These are phyloP conservation scores for Loriculus beryllinus DNA, from an alignment of 2,797 vertebrate species.

Conservation along the genomic window DNA sequence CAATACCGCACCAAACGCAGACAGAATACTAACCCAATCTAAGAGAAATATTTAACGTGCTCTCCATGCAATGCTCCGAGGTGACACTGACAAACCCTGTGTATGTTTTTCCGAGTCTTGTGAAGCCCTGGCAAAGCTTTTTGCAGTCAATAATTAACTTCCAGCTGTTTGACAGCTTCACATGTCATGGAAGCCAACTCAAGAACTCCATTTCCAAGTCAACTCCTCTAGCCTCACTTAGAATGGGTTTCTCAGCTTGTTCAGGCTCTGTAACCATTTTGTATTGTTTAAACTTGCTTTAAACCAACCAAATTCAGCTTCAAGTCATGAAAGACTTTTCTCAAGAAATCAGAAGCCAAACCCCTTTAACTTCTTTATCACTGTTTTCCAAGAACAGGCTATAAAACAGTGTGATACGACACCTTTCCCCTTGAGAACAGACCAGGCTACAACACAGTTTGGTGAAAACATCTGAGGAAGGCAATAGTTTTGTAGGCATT, in stretches of 20 bases:
- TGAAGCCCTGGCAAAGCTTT: not conserved
- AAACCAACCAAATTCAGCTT: not conserved
- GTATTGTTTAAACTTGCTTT: not conserved
- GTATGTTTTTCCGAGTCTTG: not conserved
- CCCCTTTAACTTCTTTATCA: not conserved
- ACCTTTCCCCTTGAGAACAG: not conserved
- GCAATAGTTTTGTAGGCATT: not conserved
- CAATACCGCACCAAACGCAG: not conserved
- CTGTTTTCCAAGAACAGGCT: not conserved
- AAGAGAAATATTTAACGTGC: not conserved
- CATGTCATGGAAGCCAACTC: not conserved
- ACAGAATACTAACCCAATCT: not conserved
- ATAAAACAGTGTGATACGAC: not conserved
- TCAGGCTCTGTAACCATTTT: not conserved
- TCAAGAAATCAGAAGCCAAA: not conserved
- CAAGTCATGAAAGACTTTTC: not conserved
- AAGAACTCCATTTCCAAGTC: not conserved
- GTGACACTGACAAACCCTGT: not conserved
- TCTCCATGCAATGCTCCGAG: not conserved
- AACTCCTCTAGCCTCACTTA: not conserved
- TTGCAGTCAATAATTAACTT: conserved; percentile 13
- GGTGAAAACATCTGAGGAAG: not conserved
- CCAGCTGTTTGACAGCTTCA: not conserved
- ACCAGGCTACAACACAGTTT: not conserved
- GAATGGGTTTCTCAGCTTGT: not conserved